Base-by-base conservation (phyloP, 2,888 invertebrate genomes). In the Leptinotarsa peninsularis region DNA sequence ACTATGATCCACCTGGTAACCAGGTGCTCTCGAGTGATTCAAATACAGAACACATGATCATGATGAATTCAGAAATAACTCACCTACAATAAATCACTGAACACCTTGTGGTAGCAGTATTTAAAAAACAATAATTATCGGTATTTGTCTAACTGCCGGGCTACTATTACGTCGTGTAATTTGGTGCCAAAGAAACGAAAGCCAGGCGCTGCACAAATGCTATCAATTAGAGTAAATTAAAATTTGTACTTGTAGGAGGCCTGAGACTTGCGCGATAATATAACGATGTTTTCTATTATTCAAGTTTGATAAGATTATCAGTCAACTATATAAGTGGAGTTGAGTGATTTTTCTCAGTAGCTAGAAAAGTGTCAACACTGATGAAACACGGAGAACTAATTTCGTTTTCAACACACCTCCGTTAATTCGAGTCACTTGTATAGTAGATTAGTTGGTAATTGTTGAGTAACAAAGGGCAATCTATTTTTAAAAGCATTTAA, bases 221-320 rank as follows among this genome's bases (percentile, higher is more conserved):
- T 78, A 78, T 78, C 78, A 79, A 79, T 79, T 79, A 79, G 66
- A 73, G 63, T 73, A 77, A 76, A 75, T 78, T 76, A 78, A 79
- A 70, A 69, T 68, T 76, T 58, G 49, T 66, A 63, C 60, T 54
- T 27, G 23, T 33, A 27, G 50, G 73, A 58, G 75, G 72, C 73
- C 75, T 73, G 77, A 67, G 75, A 71, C 78, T 70, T 78, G 78
- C 78, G 76, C 78, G 54, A 23, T 67, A 7, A 56, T 27, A 73
- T 14, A 18, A 43, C 71, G 17, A 52, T 67, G 43, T 67, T 75
- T 66, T 68, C 71, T 75, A 76, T 76, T 73, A 71, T 68, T 33
- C 21, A 43, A 21, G 71, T 21, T 67, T 76, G 76, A 78, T 76
- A 75, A 78, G 77, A 72, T 71, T 71, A 58, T 49, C 56, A 56